phyloP scores from a whole-genome alignment of 2,888 invertebrate species.

The Slavum lentiscoides region DNA sequence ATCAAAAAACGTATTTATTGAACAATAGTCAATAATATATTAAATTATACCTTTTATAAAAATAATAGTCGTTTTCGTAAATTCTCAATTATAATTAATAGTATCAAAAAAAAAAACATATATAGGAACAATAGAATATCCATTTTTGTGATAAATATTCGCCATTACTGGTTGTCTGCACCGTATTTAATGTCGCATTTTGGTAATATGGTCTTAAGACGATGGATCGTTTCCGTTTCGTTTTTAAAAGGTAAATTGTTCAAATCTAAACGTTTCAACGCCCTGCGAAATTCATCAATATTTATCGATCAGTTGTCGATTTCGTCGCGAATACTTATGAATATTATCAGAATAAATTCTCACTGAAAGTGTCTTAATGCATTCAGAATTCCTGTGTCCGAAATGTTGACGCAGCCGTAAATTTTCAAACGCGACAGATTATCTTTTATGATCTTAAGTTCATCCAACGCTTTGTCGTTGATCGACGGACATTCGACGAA shows the following conservation, averaged over 20 bases:
- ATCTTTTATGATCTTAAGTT: constrained; percentile 66
- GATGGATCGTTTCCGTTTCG: neutral
- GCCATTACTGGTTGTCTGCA: no score
- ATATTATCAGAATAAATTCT: neutral
- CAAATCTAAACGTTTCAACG: constrained; percentile 24
- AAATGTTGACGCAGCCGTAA: constrained; percentile 73
- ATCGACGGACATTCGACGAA: constrained; percentile 59
- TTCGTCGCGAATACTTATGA: neutral
- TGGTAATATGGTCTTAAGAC: neutral
- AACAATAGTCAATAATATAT: neutral
- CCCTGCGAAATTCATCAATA: constrained; percentile 7
- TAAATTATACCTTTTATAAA: no score
- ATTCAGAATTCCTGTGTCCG: constrained; percentile 68
- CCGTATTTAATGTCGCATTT: constrained; percentile 7
- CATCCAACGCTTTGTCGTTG: constrained; percentile 71
- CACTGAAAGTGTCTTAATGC: constrained; percentile 61
- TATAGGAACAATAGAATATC: no score
- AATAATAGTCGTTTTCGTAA: no score
- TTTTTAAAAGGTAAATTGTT: neutral
- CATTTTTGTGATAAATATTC: no score
- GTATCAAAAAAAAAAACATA: no score
- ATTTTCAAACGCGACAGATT: constrained; percentile 72
- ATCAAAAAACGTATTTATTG: neutral
- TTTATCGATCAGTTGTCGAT: neutral
- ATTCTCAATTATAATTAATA: no score